Percentiles rank a stretch among this genome's conserved stretches.
Conservation (phyloP, 2,888 invertebrate genomes). For the Dynastes tityus region DNA sequence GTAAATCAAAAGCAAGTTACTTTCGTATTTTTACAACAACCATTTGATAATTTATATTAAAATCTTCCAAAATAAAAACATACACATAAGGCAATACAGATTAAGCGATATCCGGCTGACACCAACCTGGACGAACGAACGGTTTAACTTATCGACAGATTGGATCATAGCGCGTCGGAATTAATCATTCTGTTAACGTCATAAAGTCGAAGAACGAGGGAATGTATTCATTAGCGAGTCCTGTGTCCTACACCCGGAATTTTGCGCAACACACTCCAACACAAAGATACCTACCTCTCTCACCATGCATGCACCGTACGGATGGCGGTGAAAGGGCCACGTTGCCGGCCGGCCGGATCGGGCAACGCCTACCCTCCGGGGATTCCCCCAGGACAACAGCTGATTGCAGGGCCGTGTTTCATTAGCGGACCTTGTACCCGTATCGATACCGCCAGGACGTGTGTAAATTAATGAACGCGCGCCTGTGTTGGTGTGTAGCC, state of each 20-base stretch:
- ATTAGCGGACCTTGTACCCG: conserved; percentile 61
- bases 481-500: conserved; percentile 59
- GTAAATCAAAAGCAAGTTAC: background rate
- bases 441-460: conserved; percentile 59
- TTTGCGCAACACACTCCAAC: conserved; percentile 26
- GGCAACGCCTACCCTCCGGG: conserved; percentile 49
- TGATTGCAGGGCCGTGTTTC: conserved; percentile 55
- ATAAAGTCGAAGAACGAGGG: conserved; percentile 42
- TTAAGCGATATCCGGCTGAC: background rate
- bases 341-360: background rate
- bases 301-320: background rate
- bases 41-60: no score
- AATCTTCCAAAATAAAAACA: no score
- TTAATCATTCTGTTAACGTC: conserved; percentile 42
- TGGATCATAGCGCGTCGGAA: conserved; percentile 14
- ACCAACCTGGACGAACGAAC: background rate
- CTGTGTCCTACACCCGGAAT: conserved; percentile 46
- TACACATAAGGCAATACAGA: background rate
- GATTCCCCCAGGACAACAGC: conserved; percentile 49
- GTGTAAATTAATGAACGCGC: conserved; percentile 64
- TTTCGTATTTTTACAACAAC: background rate
- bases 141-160: conserved; percentile 12
- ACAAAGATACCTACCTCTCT: background rate
- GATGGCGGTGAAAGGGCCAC: background rate
- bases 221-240: conserved; percentile 43